Evolutionary conservation across 2,888 invertebrate species (phyloP).

Genomic region (Nemotelus nigrinus): DNA sequence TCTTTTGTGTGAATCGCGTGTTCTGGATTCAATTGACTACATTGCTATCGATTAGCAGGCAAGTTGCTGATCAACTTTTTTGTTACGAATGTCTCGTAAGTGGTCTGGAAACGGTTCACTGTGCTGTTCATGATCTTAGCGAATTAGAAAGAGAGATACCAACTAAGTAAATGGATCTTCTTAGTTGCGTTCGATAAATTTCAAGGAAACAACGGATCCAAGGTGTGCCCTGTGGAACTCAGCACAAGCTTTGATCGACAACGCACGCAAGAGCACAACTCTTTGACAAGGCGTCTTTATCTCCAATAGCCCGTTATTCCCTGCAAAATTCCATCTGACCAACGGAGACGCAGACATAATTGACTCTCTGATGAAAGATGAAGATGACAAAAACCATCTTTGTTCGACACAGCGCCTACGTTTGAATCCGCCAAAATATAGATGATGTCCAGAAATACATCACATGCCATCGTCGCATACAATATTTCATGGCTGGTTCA

Average conservation of each 20-base stretch:
- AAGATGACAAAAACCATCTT: conserved; percentile 91
- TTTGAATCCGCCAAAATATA: conserved; percentile 90
- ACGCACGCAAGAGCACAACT: conserved; percentile 85
- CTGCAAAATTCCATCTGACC: conserved; percentile 92
- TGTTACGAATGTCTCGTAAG: background rate
- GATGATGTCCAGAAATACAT: conserved; percentile 96
- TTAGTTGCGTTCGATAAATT: conserved; percentile 15
- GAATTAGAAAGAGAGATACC: conserved; percentile 8
- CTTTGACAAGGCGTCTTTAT: conserved; percentile 97
- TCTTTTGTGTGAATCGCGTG: too few relatives aligned
- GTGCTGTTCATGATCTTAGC: conserved; percentile 3
- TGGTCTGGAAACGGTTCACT: conserved; percentile 20
- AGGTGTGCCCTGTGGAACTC: conserved; percentile 74
- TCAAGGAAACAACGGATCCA: conserved; percentile 32
- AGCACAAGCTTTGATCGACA: conserved; percentile 84
- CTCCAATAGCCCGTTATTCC: conserved; percentile 94
- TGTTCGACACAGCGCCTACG: conserved; percentile 94
- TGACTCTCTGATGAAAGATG: conserved; percentile 93
- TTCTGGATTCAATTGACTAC: too few relatives aligned
- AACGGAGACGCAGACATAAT: conserved; percentile 95
- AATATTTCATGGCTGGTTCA: conserved; percentile 88
- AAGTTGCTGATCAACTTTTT: conserved; percentile 31
- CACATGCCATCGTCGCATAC: conserved; percentile 91
- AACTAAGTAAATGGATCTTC: conserved; percentile 5
- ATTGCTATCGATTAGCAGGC: background rate